Conservation (phyloP, 2,113 vertebrate species). For the Triplophysa dalaica region DNA sequence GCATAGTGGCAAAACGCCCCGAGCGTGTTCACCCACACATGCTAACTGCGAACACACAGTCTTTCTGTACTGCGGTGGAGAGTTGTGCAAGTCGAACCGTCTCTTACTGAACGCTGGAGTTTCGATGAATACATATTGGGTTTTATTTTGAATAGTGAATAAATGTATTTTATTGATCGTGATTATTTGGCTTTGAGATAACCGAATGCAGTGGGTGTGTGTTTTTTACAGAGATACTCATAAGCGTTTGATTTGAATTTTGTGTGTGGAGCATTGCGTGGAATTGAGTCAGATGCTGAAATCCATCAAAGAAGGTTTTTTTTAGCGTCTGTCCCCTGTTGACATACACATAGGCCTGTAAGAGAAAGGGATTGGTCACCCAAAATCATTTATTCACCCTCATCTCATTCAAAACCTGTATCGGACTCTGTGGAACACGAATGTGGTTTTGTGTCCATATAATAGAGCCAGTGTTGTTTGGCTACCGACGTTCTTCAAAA, state of each 20-base stretch:
- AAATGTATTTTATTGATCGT: constrained; percentile 1
- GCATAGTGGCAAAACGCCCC: constrained; percentile 80
- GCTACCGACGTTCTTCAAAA: too few species aligned
- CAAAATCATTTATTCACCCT: neutral
- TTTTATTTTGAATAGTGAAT: constrained; percentile 19
- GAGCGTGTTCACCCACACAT: constrained; percentile 85
- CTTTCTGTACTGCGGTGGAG: constrained; percentile 40
- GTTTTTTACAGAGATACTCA: neutral
- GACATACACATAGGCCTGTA: neutral
- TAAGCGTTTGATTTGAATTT: neutral
- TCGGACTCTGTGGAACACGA: too few species aligned
- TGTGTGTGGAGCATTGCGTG: neutral
- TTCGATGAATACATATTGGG: constrained; percentile 21
- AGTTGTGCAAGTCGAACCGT: constrained; percentile 20
- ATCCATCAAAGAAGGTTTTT: neutral
- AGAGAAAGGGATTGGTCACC: neutral
- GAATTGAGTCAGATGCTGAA: constrained; percentile 14
- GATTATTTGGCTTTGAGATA: neutral
- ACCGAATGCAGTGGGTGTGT: neutral
- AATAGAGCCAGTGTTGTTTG: too few species aligned
- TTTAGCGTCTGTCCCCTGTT: neutral
- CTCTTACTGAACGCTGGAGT: constrained; percentile 21
- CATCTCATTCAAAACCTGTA: too few species aligned
- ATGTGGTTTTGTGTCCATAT: too few species aligned
- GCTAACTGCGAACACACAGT: constrained; percentile 88